Percentiles rank a stretch among this genome's conserved stretches.
phyloP scores from a whole-genome alignment of 2,797 vertebrate species.

The Uromys caudimaculatus region DNA sequence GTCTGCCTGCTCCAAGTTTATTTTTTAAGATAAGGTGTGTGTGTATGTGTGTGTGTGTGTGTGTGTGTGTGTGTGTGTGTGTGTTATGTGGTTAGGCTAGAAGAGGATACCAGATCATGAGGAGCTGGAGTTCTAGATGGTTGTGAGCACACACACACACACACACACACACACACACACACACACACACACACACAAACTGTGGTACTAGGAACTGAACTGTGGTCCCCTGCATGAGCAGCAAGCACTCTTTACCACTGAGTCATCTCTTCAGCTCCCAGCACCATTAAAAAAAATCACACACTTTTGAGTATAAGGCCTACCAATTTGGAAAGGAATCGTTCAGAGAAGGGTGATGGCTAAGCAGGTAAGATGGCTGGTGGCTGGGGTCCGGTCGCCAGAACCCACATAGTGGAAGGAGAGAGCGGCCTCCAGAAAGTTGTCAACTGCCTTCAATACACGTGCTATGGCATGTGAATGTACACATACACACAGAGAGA shows the following conservation, averaged over 20 bases:
- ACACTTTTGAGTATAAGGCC: not conserved
- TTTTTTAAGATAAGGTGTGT: not conserved
- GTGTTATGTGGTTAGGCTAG: not conserved
- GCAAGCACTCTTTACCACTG: not conserved
- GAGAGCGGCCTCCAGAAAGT: not conserved
- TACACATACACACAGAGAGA: too few species aligned
- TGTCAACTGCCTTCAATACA: not conserved
- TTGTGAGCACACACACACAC: not conserved
- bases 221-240: not conserved
- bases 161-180: not conserved
- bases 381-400: not conserved
- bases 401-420: not conserved
- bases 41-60: not conserved
- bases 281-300: too few species aligned
- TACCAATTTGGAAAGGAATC: constrained; percentile 10
- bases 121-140: not conserved
- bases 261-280: not conserved
- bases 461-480: not conserved
- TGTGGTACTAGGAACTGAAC: not conserved
- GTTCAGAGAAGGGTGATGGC: not conserved
- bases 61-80: not conserved
- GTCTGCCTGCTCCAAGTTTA: not conserved
- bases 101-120: not conserved
- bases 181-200: not conserved
- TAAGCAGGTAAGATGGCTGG: not conserved